A percentile compares a stretch with the other conserved stretches of the same genome.
These are phyloP conservation scores for Julus scandinavius DNA, from an alignment of 2,888 invertebrate genomes.

Conservation along the genomic window DNA sequence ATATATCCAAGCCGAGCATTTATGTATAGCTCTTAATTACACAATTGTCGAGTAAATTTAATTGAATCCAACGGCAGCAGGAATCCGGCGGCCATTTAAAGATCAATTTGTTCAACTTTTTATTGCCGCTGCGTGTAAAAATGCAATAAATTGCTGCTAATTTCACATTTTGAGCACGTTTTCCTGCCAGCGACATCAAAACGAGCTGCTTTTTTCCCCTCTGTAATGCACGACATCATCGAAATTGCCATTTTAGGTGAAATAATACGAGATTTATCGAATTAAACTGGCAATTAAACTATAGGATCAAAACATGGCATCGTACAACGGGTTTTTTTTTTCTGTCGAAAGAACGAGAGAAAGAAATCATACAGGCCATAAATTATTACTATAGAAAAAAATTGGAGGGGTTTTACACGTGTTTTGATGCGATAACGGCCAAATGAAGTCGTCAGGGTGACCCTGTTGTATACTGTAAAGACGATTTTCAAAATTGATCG, in stretches of 20 bases:
- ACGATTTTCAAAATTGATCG: not conserved
- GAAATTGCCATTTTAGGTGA: not conserved
- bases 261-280: slow-evolving; percentile 12
- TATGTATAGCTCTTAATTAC: slow-evolving; percentile 2
- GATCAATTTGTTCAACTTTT: slow-evolving; percentile 33
- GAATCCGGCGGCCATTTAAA: slow-evolving; percentile 28
- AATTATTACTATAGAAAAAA: not conserved
- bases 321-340: not conserved
- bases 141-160: slow-evolving; percentile 8
- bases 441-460: too few relatives aligned
- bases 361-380: slow-evolving; percentile 14
- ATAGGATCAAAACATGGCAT: not conserved
- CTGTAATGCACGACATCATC: slow-evolving; percentile 13
- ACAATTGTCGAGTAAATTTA: not conserved
- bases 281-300: slow-evolving; percentile 26
- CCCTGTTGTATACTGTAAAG: not conserved
- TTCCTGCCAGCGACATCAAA: not conserved
- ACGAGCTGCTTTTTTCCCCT: not conserved
- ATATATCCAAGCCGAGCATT: not conserved
- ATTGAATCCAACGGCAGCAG: not conserved
- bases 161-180: slow-evolving; percentile 5
- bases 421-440: not conserved
- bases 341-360: not conserved
- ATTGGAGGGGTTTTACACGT: not conserved
- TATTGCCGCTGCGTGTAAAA: slow-evolving; percentile 8